phyloP scores from a whole-genome alignment of 2,113 vertebrate genomes.

The Morone chrysops region DNA sequence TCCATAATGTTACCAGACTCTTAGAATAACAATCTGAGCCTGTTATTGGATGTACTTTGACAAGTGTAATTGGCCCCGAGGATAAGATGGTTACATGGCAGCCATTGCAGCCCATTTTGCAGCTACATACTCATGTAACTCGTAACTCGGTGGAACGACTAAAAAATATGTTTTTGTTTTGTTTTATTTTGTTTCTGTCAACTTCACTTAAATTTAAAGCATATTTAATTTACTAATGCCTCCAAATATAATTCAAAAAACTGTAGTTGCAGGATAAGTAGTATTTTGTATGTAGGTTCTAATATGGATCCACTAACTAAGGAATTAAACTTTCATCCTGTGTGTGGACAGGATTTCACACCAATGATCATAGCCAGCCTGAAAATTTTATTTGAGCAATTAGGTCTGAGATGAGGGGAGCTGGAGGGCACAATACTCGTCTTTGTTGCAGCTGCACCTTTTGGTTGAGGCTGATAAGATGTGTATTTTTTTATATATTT shows the following conservation, averaged over 20 bases:
- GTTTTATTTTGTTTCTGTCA: too few species aligned
- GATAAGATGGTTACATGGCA: too few species aligned
- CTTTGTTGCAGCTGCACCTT: slow-evolving; percentile 3
- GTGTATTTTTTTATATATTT: slow-evolving; percentile 30
- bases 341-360: background rate
- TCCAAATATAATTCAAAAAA: background rate
- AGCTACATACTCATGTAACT: too few species aligned
- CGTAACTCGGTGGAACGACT: too few species aligned
- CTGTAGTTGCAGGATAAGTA: background rate
- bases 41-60: too few species aligned
- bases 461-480: slow-evolving; percentile 22
- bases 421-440: background rate
- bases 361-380: background rate
- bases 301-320: background rate
- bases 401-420: background rate
- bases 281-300: background rate
- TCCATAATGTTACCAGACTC: too few species aligned
- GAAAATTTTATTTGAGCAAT: slow-evolving; percentile 9
- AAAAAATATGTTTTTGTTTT: too few species aligned
- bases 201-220: background rate
- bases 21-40: too few species aligned
- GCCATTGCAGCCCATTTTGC: too few species aligned
- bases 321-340: background rate
- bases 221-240: background rate
- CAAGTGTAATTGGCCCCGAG: too few species aligned